Conservation (phyloP, 1,140 invertebrate genomes). For the Saxidomus purpurata region DNA sequence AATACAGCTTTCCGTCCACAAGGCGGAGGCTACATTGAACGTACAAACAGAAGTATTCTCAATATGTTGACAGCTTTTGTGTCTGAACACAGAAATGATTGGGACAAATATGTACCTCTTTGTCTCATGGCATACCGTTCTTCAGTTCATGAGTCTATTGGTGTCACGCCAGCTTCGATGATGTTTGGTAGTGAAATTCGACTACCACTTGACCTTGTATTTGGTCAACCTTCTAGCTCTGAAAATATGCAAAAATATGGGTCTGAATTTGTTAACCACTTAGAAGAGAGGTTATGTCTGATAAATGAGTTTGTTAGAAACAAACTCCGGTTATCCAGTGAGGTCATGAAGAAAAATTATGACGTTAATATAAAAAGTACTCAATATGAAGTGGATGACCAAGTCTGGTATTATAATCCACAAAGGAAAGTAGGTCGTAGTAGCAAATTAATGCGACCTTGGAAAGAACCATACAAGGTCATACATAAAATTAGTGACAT, state of each 20-base stretch:
- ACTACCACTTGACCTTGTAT: not conserved
- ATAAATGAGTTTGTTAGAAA: not conserved
- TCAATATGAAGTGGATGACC: not conserved
- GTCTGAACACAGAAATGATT: not conserved
- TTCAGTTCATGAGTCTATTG: not conserved
- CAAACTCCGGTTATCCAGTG: not conserved
- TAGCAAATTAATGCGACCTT: not conserved
- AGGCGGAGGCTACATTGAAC: too few species aligned
- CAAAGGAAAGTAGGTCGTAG: not conserved
- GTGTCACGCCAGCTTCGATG: not conserved
- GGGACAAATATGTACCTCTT: slow-evolving; percentile 1
- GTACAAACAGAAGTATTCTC: not conserved
- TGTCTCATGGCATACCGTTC: not conserved
- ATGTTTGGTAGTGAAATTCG: not conserved
- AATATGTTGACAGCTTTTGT: slow-evolving; percentile 6
- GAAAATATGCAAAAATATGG: not conserved
- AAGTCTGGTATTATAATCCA: slow-evolving; percentile 1
- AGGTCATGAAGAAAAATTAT: not conserved
- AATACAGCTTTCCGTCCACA: too few species aligned
- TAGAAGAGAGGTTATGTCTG: not conserved
- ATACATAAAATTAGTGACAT: not conserved
- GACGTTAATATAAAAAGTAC: not conserved
- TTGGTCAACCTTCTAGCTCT: not conserved
- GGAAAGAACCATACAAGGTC: not conserved
- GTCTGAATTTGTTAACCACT: not conserved